Base-by-base conservation (phyloP, 2,888 invertebrate genomes). In the Tuberolachnus salignus region DNA sequence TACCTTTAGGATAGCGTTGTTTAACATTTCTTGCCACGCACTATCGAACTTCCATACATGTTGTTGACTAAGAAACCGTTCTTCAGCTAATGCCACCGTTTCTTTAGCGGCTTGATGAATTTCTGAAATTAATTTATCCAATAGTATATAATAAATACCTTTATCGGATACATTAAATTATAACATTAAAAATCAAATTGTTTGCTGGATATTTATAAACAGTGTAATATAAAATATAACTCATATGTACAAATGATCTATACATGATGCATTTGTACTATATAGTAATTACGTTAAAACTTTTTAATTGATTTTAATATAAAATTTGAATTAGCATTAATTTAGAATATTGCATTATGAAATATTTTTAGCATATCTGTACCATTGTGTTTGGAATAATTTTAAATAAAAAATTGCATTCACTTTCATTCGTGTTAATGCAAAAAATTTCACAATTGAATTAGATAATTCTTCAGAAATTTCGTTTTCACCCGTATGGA, bases 1-100 rank as follows among this genome's bases (percentile, higher is more conserved):
- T 84, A 93, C 94, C 90, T 95, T 94, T 84, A 94, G 92, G 81
- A 95, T 96, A 82, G 96, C 96, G 88, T 96, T 95, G 87, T 97
- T 97, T 81, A 97, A 89, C 90, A 95, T 95, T 87, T 97, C 97
- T 87, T 97, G 97, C 97, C 97, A 97, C 83, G 96, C 95, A 87
- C 92, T 93, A 87, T 97, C 96, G 86, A 97, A 95, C 86, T 94
- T 93, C 90, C 92, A 92, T 85, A 92, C 92, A 83, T 92, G 90
- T 85, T 91, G 91, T 84, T 92, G 90, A 85, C 89, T 90, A 21
- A 84, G 80, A 80, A 91, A 93, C 82, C 94, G 89, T 85, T 93
- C 91, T 85, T 97, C 97, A 0, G 97, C 97, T 66, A 96, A 85
- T 0, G 93, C 91, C 75, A 97, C 96, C 0, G 95, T 96, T 87